A percentile compares a stretch with the other conserved stretches of the same genome.
Conservation (phyloP, 2,797 vertebrate genomes). For the Petrocephalus schoutedeni region DNA sequence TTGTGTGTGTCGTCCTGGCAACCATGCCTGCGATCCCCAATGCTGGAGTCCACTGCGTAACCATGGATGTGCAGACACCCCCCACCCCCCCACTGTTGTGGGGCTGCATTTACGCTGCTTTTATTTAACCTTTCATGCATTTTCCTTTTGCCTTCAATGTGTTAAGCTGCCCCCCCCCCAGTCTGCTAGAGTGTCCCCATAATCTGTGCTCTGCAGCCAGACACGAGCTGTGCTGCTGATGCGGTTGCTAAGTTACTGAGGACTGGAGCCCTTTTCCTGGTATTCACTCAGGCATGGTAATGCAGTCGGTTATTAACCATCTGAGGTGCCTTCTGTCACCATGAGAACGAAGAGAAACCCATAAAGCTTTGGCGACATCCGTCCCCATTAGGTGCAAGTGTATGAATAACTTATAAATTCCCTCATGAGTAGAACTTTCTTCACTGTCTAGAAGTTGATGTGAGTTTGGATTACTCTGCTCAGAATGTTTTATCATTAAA, state of each 20-base stretch:
- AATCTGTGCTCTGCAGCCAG: constrained; percentile 38
- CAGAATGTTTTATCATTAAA: not conserved
- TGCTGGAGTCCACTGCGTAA: constrained; percentile 30
- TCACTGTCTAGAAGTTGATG: not conserved
- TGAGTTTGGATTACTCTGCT: not conserved
- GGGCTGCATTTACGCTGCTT: not conserved
- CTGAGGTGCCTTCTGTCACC: constrained; percentile 34
- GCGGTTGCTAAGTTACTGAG: constrained; percentile 66
- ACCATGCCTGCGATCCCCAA: constrained; percentile 52
- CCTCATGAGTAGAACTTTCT: not conserved
- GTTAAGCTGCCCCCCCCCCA: constrained; percentile 24
- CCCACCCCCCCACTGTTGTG: not conserved
- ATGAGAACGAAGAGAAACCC: constrained; percentile 20
- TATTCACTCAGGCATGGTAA: constrained; percentile 44
- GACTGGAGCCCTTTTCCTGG: constrained; percentile 47
- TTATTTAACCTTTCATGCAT: not conserved
- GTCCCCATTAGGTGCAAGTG: not conserved
- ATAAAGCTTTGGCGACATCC: not conserved
- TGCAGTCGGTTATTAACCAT: constrained; percentile 44
- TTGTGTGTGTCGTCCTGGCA: constrained; percentile 54
- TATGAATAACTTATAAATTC: not conserved
- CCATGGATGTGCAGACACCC: not conserved
- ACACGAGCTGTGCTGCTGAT: constrained; percentile 41
- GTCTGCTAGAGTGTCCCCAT: constrained; percentile 33
- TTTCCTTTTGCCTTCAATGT: not conserved